A percentile compares a stretch with the other conserved stretches of the same genome.
These are phyloP conservation scores for Eucriotettix oculatus DNA, from an alignment of 2,888 invertebrate genomes.

Conservation along the genomic window DNA sequence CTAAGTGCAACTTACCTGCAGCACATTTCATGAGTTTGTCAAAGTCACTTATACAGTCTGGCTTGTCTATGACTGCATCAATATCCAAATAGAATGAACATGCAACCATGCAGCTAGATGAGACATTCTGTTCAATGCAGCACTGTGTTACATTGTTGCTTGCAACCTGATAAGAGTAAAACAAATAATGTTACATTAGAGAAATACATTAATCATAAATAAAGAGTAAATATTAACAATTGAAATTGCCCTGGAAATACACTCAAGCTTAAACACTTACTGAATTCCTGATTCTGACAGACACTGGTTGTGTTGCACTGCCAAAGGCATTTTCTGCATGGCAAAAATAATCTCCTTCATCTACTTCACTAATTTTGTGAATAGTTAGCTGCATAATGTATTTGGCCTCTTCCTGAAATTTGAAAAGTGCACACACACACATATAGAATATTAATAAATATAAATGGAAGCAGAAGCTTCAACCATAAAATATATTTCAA, in stretches of 20 bases:
- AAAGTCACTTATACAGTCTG: constrained; percentile 67
- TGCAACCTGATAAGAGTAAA: constrained; percentile 25
- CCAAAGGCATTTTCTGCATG: constrained; percentile 75
- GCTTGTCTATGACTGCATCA: constrained; percentile 62
- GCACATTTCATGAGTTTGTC: constrained; percentile 77
- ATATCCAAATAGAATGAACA: constrained; percentile 72
- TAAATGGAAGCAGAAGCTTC: no score
- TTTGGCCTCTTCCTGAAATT: constrained; percentile 39
- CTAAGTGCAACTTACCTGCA: constrained; percentile 34
- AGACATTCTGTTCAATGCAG: constrained; percentile 65
- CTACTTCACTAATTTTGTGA: constrained; percentile 47
- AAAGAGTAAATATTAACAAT: neutral
- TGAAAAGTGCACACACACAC: no score
- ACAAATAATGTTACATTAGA: neutral
- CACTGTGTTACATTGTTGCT: constrained; percentile 63
- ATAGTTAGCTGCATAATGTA: constrained; percentile 61
- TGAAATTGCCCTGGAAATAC: neutral
- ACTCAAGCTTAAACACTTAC: constrained; percentile 14
- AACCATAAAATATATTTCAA: no score
- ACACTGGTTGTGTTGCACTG: constrained; percentile 50
- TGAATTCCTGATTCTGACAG: constrained; percentile 48
- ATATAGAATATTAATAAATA: no score
- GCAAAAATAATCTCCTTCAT: constrained; percentile 69
- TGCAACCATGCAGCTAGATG: constrained; percentile 60
- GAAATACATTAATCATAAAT: no score